Evolutionary conservation across 2,888 invertebrate species (phyloP), one percentile per base, ranked within the genome.

Genomic region (Xestia ashworthii): DNA sequence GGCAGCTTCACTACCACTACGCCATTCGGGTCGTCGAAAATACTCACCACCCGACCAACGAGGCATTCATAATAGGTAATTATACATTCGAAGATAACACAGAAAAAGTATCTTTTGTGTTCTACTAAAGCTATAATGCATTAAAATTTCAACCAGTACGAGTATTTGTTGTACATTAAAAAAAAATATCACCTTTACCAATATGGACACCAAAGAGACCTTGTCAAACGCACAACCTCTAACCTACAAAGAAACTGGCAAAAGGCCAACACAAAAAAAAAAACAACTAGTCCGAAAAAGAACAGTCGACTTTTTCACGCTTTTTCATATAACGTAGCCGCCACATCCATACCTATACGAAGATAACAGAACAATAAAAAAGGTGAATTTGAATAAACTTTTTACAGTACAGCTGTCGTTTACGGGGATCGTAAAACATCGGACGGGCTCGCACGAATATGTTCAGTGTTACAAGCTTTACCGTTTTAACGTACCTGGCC

Each of bases 321-420:
- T 62, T 77, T 76, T 83, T 65, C 60, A 71, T 76, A 65, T 38
- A 68, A 46, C 70, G 44, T 11, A 25, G 32, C 71, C 19, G 38
- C 60, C 67, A 67, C 55, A 60, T 38, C 79, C 65, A 80, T 70
- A 71, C 66, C 46, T 55, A 67, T 5, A 69, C 80, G 71, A 71
- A 76, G 71, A 77, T 86, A 82, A 80, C 81, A 68, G 65, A 71
- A 78, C 84, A 84, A 84, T 84, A 89, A 89, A 88, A 87, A 84
- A 78, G 68, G 75, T 80, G 70, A 74, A 89, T 87, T 88, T 88
- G 89, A 89, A 88, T 89, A 88, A 89, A 88, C 78, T 88, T 89
- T 89, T 89, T 88, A 87, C 86, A 78, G 78, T 84, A 77, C 89
- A 89, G 87, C 88, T 89, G 89, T 77, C 84, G 84, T 87, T 89